Evolutionary conservation across 1,140 invertebrate genomes (phyloP), one percentile per base, ranked within the genome.

Genomic region (Eulimnadia texana): DNA sequence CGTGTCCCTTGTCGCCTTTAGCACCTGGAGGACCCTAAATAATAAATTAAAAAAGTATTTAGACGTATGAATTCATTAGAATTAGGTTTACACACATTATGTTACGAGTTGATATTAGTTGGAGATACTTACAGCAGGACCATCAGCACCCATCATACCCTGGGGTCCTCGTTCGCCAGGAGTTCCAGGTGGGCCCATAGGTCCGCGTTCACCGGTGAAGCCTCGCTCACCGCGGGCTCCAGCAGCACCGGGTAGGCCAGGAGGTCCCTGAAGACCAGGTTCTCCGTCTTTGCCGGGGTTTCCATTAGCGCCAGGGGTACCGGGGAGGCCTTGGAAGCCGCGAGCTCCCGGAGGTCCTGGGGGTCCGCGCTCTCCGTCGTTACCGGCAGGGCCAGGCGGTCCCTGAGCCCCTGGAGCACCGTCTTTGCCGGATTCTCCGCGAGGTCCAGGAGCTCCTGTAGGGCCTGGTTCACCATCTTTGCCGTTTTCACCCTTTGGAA

Each of bases 281-380:
- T 85, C 83, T 11, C 88, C 88, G 66, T 84, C 80, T 67, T 87
- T 88, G 3, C 87, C 87, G n/a, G 84, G 76, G n/a, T 76, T 62
- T 1, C 88, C 88, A n/a, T 81, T 78, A 69, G 78, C 78, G 11
- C 86, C 86, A 53, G 80, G 74, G 49, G 78, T 68, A 58, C 86
- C 86, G 50, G 86, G 85, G 65, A 88, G 74, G 51, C 86, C 87
- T 83, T 85, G 85, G 70, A 87, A 88, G 62, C 90, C 90, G 71
- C 80, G 78, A 24, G 84, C 77, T 63, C 90, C 90, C 6, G 80
- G 68, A n/a, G 81, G 74, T 33, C 90, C 90, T 3, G 80, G 76
- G 10, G 81, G 74, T 50, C 88, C 89, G 67, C 85, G 74, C 69
- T 83, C 83, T 33, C 88, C 88, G 67, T 84, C 77, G 23, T 77